These are phyloP conservation scores for Gymnodraco acuticeps DNA, from an alignment of 2,797 vertebrate genomes.

Conservation along the genomic window DNA sequence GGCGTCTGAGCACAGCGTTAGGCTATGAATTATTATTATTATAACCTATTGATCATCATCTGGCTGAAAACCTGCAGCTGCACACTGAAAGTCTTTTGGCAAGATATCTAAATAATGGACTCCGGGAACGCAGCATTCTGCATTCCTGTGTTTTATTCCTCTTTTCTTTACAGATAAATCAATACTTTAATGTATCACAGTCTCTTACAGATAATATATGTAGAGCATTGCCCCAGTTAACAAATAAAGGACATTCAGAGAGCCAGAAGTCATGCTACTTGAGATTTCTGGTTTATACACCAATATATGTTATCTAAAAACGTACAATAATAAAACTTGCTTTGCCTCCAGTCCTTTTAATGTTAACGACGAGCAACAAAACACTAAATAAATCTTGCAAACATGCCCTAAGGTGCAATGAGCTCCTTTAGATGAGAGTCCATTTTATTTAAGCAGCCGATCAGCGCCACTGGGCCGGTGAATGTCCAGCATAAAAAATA, in stretches of 20 bases:
- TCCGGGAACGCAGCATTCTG: slow-evolving; percentile 39
- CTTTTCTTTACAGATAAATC: slow-evolving; percentile 24
- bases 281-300: slow-evolving; percentile 4
- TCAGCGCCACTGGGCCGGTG: slow-evolving; percentile 21
- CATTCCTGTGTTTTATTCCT: slow-evolving; percentile 29
- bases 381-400: slow-evolving; percentile 20
- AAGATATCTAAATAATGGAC: slow-evolving; percentile 25
- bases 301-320: not conserved
- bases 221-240: slow-evolving; percentile 11
- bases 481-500: slow-evolving; percentile 23
- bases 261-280: slow-evolving; percentile 12
- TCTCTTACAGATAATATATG: slow-evolving; percentile 33
- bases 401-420: slow-evolving; percentile 37
- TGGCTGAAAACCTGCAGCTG: slow-evolving; percentile 43
- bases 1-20: slow-evolving; percentile 25
- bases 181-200: slow-evolving; percentile 25
- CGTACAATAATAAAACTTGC: not conserved
- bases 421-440: slow-evolving; percentile 29
- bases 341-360: slow-evolving; percentile 13
- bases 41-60: slow-evolving; percentile 40
- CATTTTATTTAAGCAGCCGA: slow-evolving; percentile 28
- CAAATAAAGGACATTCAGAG: slow-evolving; percentile 16
- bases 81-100: slow-evolving; percentile 35
- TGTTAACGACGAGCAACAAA: slow-evolving; percentile 16
- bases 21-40: slow-evolving; percentile 34